phyloP scores from a whole-genome alignment of 2,113 vertebrate species.

The Taurulus bubalis region DNA sequence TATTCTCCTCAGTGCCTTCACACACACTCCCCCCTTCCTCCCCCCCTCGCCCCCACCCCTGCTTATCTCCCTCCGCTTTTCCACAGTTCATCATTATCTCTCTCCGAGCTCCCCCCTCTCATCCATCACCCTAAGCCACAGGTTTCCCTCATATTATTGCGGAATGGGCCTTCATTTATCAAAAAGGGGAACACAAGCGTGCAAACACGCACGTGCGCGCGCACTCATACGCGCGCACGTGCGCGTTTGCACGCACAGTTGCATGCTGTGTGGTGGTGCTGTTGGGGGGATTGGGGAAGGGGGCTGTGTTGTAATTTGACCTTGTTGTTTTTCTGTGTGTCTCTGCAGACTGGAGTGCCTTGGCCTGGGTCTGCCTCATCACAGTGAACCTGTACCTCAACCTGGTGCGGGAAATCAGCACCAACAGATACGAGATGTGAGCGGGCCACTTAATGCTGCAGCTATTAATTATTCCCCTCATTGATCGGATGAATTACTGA shows the following conservation, averaged over 20 bases:
- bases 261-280: conserved; percentile 21
- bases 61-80: conserved; percentile 77
- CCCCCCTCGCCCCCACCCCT: conserved; percentile 11
- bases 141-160: conserved; percentile 82
- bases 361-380: conserved; percentile 88
- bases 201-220: not conserved
- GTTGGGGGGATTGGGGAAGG: not conserved
- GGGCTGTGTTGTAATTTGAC: conserved; percentile 62
- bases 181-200: conserved; percentile 58
- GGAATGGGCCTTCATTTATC: conserved; percentile 80
- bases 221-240: conserved; percentile 4
- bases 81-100: conserved; percentile 82
- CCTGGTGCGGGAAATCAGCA: conserved; percentile 85
- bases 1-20: conserved; percentile 33
- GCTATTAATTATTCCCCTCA: not conserved
- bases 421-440: conserved; percentile 83
- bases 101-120: conserved; percentile 71
- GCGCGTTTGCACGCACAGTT: conserved; percentile 16
- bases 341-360: conserved; percentile 85
- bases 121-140: conserved; percentile 82
- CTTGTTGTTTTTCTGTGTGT: conserved; percentile 59
- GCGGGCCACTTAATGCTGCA: conserved; percentile 36
- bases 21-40: not conserved
- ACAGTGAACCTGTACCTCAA: conserved; percentile 87
- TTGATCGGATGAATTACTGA: not conserved